These are phyloP conservation scores for Chrysomela aeneicollis DNA, from an alignment of 2,888 invertebrate species.

Conservation along the genomic window DNA sequence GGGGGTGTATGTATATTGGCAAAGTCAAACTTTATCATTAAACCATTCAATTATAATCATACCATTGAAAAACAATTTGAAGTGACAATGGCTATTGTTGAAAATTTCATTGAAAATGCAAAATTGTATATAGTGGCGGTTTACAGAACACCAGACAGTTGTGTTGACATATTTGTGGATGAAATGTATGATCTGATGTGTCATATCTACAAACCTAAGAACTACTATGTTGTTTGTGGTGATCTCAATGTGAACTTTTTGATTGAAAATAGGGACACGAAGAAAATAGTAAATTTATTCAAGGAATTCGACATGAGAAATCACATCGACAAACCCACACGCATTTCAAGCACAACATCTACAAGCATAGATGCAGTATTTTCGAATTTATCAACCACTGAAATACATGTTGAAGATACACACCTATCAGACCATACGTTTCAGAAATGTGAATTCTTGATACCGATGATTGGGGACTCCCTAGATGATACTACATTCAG, in stretches of 20 bases:
- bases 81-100: background rate
- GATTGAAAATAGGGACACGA: constrained; percentile 1
- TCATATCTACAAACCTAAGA: constrained; percentile 5
- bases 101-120: constrained; percentile 11
- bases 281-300: background rate
- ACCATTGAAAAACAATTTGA: constrained; percentile 9
- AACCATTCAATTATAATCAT: constrained; percentile 14
- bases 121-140: constrained; percentile 14
- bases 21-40: background rate
- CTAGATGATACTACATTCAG: no score
- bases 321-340: background rate
- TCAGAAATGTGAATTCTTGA: background rate
- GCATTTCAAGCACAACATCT: no score
- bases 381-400: no score
- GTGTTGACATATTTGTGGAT: background rate
- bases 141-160: constrained; percentile 4
- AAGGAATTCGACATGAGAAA: background rate
- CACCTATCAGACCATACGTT: constrained; percentile 12
- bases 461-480: background rate
- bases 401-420: no score
- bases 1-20: constrained; percentile 11
- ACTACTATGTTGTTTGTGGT: constrained; percentile 11
- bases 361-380: no score
- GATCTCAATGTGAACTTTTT: constrained; percentile 11
- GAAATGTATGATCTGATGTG: constrained; percentile 10